Conservation (phyloP, 2,888 invertebrate genomes). For the Eumacrocentrus americanus region DNA sequence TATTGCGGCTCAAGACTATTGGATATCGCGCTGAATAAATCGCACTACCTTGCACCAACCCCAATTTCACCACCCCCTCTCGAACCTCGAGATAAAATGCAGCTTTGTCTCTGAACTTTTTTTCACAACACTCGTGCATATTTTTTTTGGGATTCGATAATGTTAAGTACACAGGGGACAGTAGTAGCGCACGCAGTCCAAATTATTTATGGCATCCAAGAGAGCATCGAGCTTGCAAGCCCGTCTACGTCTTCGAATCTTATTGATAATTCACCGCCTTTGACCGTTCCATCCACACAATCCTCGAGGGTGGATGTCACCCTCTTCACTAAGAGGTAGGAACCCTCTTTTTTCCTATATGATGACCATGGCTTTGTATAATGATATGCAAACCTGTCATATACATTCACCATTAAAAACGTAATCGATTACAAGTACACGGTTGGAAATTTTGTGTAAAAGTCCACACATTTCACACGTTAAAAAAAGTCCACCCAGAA, state of each 20-base stretch:
- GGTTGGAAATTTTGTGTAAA: background rate
- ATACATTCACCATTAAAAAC: background rate
- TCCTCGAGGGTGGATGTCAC: conserved; percentile 30
- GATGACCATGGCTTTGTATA: background rate
- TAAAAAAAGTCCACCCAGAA: too few relatives aligned
- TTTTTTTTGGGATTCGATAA: conserved; percentile 3
- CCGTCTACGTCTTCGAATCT: conserved; percentile 45
- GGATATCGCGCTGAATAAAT: conserved; percentile 38
- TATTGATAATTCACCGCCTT: conserved; percentile 58
- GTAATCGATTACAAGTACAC: background rate
- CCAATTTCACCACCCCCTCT: background rate
- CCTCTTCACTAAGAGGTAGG: background rate
- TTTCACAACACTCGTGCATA: too few relatives aligned
- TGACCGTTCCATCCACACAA: conserved; percentile 39
- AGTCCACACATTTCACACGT: too few relatives aligned
- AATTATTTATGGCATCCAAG: conserved; percentile 54
- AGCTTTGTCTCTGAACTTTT: background rate
- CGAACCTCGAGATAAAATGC: conserved; percentile 14
- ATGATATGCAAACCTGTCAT: background rate
- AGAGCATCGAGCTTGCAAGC: conserved; percentile 42
- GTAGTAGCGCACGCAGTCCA: conserved; percentile 38
- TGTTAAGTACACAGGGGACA: conserved; percentile 19
- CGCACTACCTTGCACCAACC: too few relatives aligned
- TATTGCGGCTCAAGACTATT: conserved; percentile 43
- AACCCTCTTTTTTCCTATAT: conserved; percentile 2